These are phyloP conservation scores for Eleutherodactylus coqui DNA, from an alignment of 2,797 vertebrate genomes.

Conservation along the genomic window DNA sequence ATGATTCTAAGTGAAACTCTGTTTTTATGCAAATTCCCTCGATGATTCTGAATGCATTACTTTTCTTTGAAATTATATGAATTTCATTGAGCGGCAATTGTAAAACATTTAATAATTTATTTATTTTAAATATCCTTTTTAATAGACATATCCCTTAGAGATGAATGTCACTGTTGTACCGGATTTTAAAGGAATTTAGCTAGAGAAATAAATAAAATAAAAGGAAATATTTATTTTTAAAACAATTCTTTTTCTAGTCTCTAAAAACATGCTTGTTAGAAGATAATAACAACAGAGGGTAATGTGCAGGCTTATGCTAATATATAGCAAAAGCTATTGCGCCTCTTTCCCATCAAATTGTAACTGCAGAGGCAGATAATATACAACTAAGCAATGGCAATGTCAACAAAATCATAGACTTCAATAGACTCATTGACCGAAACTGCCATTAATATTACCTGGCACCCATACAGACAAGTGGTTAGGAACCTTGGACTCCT, in stretches of 20 bases:
- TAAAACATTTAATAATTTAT: constrained; percentile 78
- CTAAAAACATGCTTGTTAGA: not conserved
- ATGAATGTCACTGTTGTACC: constrained; percentile 65
- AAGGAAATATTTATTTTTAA: constrained; percentile 41
- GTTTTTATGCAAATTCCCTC: constrained; percentile 74
- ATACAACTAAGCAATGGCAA: not conserved
- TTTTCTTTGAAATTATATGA: constrained; percentile 76
- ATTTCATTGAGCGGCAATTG: constrained; percentile 77
- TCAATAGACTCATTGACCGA: no score
- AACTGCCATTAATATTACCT: not conserved
- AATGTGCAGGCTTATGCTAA: not conserved
- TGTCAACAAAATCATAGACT: no score
- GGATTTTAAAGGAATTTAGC: constrained; percentile 69
- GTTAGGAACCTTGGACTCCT: no score
- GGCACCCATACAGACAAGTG: not conserved
- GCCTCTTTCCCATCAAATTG: not conserved
- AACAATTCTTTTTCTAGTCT: not conserved
- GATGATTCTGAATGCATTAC: constrained; percentile 68
- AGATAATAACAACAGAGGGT: constrained; percentile 6
- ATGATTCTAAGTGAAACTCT: constrained; percentile 73
- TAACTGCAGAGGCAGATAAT: not conserved
- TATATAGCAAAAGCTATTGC: not conserved
- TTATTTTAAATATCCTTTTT: constrained; percentile 76
- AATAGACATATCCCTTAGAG: constrained; percentile 71
- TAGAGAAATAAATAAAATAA: constrained; percentile 50